Evolutionary conservation across 2,888 invertebrate species (phyloP), one percentile per base, ranked within the genome.

Genomic region (Myathropa florea): DNA sequence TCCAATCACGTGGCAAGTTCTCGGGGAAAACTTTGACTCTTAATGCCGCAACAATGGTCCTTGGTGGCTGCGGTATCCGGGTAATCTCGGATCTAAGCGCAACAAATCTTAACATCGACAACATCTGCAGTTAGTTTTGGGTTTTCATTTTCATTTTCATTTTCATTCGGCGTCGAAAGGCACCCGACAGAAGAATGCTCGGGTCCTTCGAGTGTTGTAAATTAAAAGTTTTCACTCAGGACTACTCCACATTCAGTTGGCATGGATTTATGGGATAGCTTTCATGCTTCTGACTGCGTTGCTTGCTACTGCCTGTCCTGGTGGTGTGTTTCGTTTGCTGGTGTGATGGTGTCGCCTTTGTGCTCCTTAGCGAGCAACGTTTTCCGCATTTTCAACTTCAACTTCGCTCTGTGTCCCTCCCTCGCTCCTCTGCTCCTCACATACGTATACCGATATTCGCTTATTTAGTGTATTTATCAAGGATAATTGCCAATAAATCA

Each of bases 401-500:
- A 65, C 10, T n/a, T 82, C 6, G 2, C 33, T n/a, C n/a, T n/a
- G 18, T 18, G 18, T 7, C 18, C 18, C 18, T n/a, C 14, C 39
- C 4, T 4, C 18, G n/a, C n/a, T 4, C 10, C 33, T 9, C 33
- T 12, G 6, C 14, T 18, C 46, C 18, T n/a, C n/a, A 46, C 28
- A 14, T 23, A 65, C 57, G 57, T 12, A 18, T 12, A 53, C 26
- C 60, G 75, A 59, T 24, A 53, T 72, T 70, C 82, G 57, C 75
- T 78, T 85, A 75, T 85, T 88, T 82, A 82, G 80, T 82, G 84
- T 85, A 89, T 89, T 89, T 89, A 89, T 89, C 89, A 89, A 82
- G 83, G 88, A 88, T 89, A 89, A 89, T 89, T 89, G 89, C 89
- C 89, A 89, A 89, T 89, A 89, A 89, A 89, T 89, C 89, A 89